phyloP scores from a whole-genome alignment of 2,797 vertebrate genomes.

The Nyctibius grandis region DNA sequence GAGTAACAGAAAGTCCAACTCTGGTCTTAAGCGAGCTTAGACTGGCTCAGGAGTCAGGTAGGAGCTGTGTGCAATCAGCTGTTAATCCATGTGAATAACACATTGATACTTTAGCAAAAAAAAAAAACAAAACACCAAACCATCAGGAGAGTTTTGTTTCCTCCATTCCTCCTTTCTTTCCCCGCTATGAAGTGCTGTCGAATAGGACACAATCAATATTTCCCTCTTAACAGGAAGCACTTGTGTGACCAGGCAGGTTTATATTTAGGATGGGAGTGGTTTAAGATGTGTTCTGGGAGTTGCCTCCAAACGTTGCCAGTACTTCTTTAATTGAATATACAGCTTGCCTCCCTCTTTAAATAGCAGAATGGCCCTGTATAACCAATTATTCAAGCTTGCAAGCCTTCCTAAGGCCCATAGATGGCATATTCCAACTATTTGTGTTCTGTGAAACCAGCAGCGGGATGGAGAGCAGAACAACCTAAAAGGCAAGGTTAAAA shows the following conservation, averaged over 20 bases:
- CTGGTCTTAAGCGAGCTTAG: not conserved
- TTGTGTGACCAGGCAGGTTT: not conserved
- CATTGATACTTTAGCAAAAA: not conserved
- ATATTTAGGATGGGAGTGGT: slow-evolving; percentile 9
- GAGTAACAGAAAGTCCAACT: not conserved
- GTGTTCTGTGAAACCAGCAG: not conserved
- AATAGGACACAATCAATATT: not conserved
- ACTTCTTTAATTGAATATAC: slow-evolving; percentile 19
- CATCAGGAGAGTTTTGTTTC: not conserved
- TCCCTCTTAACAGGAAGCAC: not conserved
- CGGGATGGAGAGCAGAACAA: not conserved
- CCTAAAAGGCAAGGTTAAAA: not conserved
- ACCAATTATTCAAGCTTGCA: slow-evolving; percentile 8
- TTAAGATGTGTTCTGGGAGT: not conserved
- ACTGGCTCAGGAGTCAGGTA: not conserved
- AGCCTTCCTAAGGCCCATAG: slow-evolving; percentile 53
- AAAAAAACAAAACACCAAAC: not conserved
- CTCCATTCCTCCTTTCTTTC: not conserved
- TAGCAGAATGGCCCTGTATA: not conserved
- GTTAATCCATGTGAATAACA: not conserved
- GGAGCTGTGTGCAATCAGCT: not conserved
- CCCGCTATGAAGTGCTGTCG: not conserved
- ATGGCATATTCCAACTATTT: slow-evolving; percentile 59
- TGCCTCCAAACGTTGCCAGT: not conserved
- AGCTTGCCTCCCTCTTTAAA: not conserved